These are phyloP conservation scores for Microctenopoma steveboyesi DNA, from an alignment of 2,797 vertebrate genomes.

Conservation along the genomic window DNA sequence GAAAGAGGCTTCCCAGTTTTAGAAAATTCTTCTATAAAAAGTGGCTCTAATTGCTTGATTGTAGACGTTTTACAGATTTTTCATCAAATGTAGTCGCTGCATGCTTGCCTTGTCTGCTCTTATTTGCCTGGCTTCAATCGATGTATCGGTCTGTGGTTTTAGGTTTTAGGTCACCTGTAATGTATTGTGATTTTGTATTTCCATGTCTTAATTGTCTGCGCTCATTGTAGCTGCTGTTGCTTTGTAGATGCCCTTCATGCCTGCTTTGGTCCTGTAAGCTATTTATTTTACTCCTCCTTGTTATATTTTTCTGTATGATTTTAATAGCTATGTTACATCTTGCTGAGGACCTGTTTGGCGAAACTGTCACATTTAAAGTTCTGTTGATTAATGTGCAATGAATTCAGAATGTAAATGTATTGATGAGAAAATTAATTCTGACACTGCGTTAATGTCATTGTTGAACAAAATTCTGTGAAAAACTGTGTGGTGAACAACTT, in stretches of 20 bases:
- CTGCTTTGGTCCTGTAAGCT: background rate
- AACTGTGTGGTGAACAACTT: slow-evolving; percentile 7
- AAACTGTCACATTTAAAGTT: no score
- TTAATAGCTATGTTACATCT: background rate
- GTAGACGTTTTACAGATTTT: no score
- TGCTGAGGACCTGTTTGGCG: no score
- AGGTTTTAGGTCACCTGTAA: background rate
- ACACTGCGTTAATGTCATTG: background rate
- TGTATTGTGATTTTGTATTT: background rate
- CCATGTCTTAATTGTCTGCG: background rate
- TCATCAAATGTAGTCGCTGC: background rate
- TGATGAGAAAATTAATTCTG: background rate
- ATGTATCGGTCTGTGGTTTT: background rate
- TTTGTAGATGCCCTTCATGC: background rate
- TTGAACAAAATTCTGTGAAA: background rate
- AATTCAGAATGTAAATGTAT: background rate
- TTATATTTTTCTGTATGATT: background rate
- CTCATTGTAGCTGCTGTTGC: background rate
- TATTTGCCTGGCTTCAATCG: background rate
- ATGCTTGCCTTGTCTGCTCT: background rate
- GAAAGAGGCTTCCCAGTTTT: no score
- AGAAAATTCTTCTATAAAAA: background rate
- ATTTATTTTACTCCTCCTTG: background rate
- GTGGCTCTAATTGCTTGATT: no score
- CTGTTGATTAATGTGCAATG: no score